Evolutionary conservation across 1,140 invertebrate species (phyloP).

Genomic region (Capitella teleta): DNA sequence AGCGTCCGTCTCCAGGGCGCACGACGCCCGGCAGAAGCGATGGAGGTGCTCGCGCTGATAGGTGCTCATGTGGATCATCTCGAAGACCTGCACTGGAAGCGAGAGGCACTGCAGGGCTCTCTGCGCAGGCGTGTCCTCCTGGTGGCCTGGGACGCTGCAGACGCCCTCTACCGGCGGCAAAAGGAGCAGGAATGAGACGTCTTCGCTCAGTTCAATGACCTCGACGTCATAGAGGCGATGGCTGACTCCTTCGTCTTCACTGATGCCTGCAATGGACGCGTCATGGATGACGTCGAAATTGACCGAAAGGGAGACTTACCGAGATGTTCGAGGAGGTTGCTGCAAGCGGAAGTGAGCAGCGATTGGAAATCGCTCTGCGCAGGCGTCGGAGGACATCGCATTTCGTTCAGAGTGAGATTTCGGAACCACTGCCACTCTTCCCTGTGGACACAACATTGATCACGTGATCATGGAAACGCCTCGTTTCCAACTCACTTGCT

Average conservation of each 20-base stretch:
- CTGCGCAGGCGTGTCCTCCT: slow-evolving; percentile 59
- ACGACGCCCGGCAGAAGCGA: slow-evolving; percentile 79
- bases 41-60: slow-evolving; percentile 80
- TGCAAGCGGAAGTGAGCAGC: slow-evolving; percentile 26
- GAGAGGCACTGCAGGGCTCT: slow-evolving; percentile 62
- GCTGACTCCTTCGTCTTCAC: slow-evolving; percentile 33
- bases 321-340: slow-evolving; percentile 23
- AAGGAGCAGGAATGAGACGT: slow-evolving; percentile 79
- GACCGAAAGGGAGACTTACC: slow-evolving; percentile 4
- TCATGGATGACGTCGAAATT: not conserved
- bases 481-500: slow-evolving; percentile 59
- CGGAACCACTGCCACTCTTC: slow-evolving; percentile 74
- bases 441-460: slow-evolving; percentile 42
- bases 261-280: slow-evolving; percentile 39
- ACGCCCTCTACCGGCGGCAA: slow-evolving; percentile 80
- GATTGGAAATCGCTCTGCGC: slow-evolving; percentile 20
- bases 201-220: slow-evolving; percentile 74
- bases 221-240: slow-evolving; percentile 74
- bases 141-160: slow-evolving; percentile 78
- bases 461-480: too few species aligned
- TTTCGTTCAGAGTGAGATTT: slow-evolving; percentile 22
- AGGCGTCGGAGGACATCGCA: slow-evolving; percentile 15
- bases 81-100: slow-evolving; percentile 72
- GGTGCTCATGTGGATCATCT: slow-evolving; percentile 81
- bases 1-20: slow-evolving; percentile 81